Conservation (phyloP, 2,797 vertebrate species). For the Lithobates sylvaticus region DNA sequence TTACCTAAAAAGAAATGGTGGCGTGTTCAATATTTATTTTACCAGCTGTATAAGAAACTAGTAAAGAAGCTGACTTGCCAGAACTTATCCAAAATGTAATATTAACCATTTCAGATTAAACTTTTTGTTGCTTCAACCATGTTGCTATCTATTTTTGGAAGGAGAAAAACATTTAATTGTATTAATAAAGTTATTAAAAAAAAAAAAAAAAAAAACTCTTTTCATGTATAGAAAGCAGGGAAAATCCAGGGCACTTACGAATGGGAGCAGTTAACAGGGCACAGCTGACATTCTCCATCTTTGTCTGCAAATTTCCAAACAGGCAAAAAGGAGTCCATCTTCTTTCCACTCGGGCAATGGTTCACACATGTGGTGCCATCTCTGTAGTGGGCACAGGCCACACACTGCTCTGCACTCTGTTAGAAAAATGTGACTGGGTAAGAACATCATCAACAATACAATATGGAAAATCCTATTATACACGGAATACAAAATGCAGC, state of each 20-base stretch:
- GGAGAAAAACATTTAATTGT: too few species aligned
- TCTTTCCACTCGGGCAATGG: conserved; percentile 89
- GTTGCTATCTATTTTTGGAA: too few species aligned
- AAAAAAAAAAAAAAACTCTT: too few species aligned
- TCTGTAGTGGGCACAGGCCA: conserved; percentile 84
- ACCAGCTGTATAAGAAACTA: too few species aligned
- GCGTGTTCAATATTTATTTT: too few species aligned
- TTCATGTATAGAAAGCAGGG: too few species aligned
- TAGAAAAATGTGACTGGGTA: neutral
- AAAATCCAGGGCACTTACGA: conserved; percentile 80
- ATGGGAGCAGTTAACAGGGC: conserved; percentile 91
- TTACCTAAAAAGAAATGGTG: too few species aligned
- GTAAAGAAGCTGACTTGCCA: too few species aligned
- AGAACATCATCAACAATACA: neutral
- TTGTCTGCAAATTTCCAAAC: conserved; percentile 93
- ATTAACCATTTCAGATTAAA: too few species aligned
- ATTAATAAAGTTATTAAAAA: too few species aligned
- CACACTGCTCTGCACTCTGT: conserved; percentile 88
- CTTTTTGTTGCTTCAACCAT: too few species aligned
- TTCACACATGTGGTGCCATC: conserved; percentile 85
- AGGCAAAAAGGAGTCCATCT: conserved; percentile 86
- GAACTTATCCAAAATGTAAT: too few species aligned
- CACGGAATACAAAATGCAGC: neutral
- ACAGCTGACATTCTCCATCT: conserved; percentile 84
- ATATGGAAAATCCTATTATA: neutral